Conservation (phyloP, 2,797 vertebrate species). For the Danio tinwini region DNA sequence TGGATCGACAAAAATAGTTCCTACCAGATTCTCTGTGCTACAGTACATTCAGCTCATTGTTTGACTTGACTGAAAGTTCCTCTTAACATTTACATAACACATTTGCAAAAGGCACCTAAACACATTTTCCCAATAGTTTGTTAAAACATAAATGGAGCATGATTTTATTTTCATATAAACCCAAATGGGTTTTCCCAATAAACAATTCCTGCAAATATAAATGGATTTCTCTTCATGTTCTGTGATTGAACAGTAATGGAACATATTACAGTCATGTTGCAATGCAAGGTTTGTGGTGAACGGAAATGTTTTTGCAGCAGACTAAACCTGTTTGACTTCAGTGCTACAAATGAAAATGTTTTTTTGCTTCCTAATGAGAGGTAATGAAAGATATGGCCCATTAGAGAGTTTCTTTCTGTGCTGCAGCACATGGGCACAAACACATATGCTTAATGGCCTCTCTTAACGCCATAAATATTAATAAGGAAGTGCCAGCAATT, state of each 20-base stretch:
- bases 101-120: neutral
- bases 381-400: neutral
- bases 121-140: neutral
- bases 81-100: neutral
- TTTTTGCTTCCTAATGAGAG: neutral
- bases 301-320: neutral
- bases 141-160: neutral
- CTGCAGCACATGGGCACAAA: neutral
- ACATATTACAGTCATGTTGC: neutral
- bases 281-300: neutral
- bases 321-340: neutral
- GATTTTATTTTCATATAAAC: neutral
- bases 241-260: neutral
- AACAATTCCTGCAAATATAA: neutral
- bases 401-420: neutral
- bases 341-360: neutral
- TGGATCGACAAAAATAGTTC: neutral
- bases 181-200: neutral
- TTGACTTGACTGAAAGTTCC: neutral
- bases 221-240: neutral
- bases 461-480: slow-evolving; percentile 33
- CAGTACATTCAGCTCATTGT: neutral
- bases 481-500: slow-evolving; percentile 7
- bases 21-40: neutral
- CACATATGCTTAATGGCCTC: neutral